phyloP scores from a whole-genome alignment of 1,140 invertebrate genomes.

The Drosophila nikananu region DNA sequence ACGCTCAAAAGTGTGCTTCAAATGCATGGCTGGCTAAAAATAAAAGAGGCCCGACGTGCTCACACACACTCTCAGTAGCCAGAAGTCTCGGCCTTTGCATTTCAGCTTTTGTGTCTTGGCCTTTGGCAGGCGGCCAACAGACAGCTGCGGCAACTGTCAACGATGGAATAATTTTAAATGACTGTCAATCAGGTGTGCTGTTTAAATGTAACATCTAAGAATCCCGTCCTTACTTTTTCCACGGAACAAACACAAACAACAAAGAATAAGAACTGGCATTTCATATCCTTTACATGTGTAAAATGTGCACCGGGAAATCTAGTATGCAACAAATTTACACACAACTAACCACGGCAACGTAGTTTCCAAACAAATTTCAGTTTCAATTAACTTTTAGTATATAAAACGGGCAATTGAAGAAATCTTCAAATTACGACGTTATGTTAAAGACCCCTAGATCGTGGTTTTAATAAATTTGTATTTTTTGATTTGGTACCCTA shows the following conservation, averaged over 20 bases:
- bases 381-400: background rate
- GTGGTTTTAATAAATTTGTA: background rate
- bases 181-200: conserved; percentile 10
- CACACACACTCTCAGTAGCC: background rate
- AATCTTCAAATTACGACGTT: background rate
- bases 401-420: background rate
- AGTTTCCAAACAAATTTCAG: background rate
- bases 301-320: background rate
- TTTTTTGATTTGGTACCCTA: background rate
- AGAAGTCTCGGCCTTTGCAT: conserved; percentile 1
- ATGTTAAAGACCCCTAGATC: background rate
- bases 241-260: background rate
- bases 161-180: conserved; percentile 59
- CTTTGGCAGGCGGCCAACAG: conserved; percentile 57
- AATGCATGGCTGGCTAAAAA: conserved; percentile 15
- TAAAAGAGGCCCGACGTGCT: background rate
- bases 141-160: conserved; percentile 68
- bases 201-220: background rate
- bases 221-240: too few relatives aligned
- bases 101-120: conserved; percentile 19
- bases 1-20: conserved; percentile 19
- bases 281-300: background rate
- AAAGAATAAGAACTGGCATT: background rate
- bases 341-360: background rate
- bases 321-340: too few relatives aligned